Base-by-base conservation (phyloP, 2,113 vertebrate species). In the Erpornis zantholeuca region DNA sequence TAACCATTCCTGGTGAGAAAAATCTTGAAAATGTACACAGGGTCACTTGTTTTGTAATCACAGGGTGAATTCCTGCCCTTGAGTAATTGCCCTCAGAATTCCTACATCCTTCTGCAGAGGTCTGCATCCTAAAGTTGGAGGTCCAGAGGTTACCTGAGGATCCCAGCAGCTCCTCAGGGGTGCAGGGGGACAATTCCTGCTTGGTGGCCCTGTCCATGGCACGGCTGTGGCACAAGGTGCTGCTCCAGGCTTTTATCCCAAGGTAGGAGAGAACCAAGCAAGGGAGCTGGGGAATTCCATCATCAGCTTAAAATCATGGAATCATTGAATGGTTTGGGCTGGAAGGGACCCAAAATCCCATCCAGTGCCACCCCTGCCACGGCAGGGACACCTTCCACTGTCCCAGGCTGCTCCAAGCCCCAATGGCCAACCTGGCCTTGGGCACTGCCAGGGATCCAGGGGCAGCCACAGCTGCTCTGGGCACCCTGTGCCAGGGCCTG, bases 1-100 rank as follows among this genome's bases (percentile, higher is more conserved):
- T 96, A 97, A 97, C 94, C 28, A 29, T 82, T 94, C 76, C 69
- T 69, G 59, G 44, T 45, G 85, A 72, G 78, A 31, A 91, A 96
- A 83, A 84, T 59, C 45, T 24, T 40, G 38, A 86, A 94, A 87
- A 72, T 47, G 50, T 8, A 15, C 31, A 9, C 21, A 6, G 19
- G 36, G 31, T 52, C 38, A 29, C 49, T 42, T 52, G 28, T 76
- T 72, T 53, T 57, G 42, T 56, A 57, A 63, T 40, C 42, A 60
- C 1, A 11, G 71, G 38, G 33, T 42, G 9, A 80, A 82, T 47
- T 68, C n/a, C 40, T 52, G 22, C 36, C 38, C 15, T 53, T 28
- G 27, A 65, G 33, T 77, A 89, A 70, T 47, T 63, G 64, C 28
- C 64, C 64, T 91, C 23, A 44, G 21, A 35, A 61, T 82, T 82